These are phyloP conservation scores for Hippoglossus hippoglossus DNA, from an alignment of 2,797 vertebrate species.

Conservation along the genomic window DNA sequence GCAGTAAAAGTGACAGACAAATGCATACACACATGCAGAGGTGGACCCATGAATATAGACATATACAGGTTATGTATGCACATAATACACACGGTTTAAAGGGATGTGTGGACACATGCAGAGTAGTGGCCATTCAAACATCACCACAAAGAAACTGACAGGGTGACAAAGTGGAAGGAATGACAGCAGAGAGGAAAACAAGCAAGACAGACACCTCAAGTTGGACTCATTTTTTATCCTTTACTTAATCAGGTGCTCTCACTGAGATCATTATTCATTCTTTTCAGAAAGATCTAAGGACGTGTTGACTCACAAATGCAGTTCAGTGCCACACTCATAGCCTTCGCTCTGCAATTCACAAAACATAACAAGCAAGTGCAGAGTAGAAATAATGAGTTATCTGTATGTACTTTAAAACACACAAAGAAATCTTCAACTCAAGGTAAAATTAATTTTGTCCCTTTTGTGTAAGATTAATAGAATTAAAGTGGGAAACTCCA, in stretches of 20 bases:
- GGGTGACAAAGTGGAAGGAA: slow-evolving; percentile 60
- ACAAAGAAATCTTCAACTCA: not conserved
- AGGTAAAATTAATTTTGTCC: not conserved
- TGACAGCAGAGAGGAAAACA: slow-evolving; percentile 58
- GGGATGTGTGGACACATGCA: slow-evolving; percentile 34
- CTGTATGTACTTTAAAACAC: not conserved
- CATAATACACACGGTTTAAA: slow-evolving; percentile 13
- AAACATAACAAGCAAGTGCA: not conserved
- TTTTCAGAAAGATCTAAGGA: slow-evolving; percentile 33
- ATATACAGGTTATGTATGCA: slow-evolving; percentile 2
- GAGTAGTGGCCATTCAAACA: slow-evolving; percentile 41
- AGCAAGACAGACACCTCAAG: slow-evolving; percentile 50
- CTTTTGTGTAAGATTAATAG: not conserved
- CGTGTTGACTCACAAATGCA: slow-evolving; percentile 19
- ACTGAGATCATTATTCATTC: slow-evolving; percentile 43
- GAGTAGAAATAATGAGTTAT: not conserved
- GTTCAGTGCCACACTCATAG: slow-evolving; percentile 19
- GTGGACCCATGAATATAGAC: not conserved
- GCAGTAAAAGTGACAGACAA: slow-evolving; percentile 37
- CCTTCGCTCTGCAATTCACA: slow-evolving; percentile 6
- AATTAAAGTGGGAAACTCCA: not conserved
- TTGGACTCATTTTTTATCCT: slow-evolving; percentile 64
- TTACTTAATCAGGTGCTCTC: slow-evolving; percentile 57
- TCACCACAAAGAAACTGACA: slow-evolving; percentile 55
- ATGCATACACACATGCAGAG: slow-evolving; percentile 7